Percentiles rank a stretch among this genome's conserved stretches.
Evolutionary conservation across 2,888 invertebrate species (phyloP).

Genomic region (Ethmia dodecea): DNA sequence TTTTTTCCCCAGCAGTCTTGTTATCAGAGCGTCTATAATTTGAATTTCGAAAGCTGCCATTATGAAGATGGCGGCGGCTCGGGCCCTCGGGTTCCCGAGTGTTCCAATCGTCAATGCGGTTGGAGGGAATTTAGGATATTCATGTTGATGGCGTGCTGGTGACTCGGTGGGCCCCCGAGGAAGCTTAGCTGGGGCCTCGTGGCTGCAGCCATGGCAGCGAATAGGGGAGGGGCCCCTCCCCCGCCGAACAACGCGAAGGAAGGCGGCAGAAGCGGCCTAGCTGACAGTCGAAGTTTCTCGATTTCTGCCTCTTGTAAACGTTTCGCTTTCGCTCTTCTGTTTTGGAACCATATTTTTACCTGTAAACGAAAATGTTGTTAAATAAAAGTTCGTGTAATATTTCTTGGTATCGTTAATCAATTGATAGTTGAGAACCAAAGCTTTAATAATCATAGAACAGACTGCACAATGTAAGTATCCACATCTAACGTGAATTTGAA

Average conservation of each 20-base stretch:
- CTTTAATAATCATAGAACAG: too few species aligned
- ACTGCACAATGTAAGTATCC: too few species aligned
- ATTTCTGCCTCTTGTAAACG: conserved; percentile 96
- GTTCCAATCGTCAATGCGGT: conserved; percentile 74
- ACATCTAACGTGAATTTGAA: too few species aligned
- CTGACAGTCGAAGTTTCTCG: conserved; percentile 92
- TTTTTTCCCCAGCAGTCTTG: too few species aligned
- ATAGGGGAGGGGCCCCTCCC: conserved; percentile 81
- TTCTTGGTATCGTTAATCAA: too few species aligned
- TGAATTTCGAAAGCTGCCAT: conserved; percentile 1
- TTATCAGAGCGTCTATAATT: too few species aligned
- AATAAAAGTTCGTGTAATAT: too few species aligned
- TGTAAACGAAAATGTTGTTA: conserved; percentile 46
- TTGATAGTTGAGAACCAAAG: too few species aligned
- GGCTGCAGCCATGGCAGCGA: conserved; percentile 81
- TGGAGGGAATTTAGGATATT: conserved; percentile 75
- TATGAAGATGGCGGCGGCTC: conserved; percentile 44
- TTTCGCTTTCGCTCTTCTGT: conserved; percentile 96
- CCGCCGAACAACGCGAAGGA: conserved; percentile 84
- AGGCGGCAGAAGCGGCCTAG: conserved; percentile 85
- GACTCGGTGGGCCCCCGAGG: conserved; percentile 74
- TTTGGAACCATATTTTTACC: conserved; percentile 96
- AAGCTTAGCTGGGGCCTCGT: conserved; percentile 79
- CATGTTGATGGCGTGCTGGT: conserved; percentile 76
- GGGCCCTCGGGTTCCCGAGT: conserved; percentile 50